A percentile compares a stretch with the other conserved stretches of the same genome.
Evolutionary conservation across 2,797 vertebrate genomes (phyloP).

Genomic region (Champsocephalus esox): DNA sequence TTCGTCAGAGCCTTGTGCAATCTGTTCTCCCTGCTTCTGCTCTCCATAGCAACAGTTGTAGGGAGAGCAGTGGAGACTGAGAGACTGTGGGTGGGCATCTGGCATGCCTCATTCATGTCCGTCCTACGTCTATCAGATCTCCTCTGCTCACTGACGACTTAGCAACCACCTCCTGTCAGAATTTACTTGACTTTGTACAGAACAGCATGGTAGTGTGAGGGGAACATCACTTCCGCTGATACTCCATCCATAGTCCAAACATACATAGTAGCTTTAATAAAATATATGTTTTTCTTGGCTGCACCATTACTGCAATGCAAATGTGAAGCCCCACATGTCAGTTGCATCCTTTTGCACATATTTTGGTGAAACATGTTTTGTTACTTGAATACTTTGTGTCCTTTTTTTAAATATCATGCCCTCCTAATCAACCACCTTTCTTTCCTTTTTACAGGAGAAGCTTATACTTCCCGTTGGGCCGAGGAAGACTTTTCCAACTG

Average conservation of each 20-base stretch:
- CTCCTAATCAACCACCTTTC: constrained; percentile 35
- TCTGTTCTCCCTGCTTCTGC: constrained; percentile 72
- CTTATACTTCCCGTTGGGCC: constrained; percentile 71
- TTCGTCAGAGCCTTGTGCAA: constrained; percentile 78
- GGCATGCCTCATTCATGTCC: constrained; percentile 61
- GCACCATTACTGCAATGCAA: not conserved
- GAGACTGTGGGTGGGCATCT: constrained; percentile 83
- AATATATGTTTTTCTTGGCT: not conserved
- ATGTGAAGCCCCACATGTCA: not conserved
- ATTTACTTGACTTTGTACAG: constrained; percentile 33
- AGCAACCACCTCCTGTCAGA: constrained; percentile 45
- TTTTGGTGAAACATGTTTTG: not conserved
- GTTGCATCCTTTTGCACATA: not conserved
- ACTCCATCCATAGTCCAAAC: not conserved
- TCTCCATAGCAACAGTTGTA: constrained; percentile 83
- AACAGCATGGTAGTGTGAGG: constrained; percentile 22
- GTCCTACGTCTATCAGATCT: constrained; percentile 75
- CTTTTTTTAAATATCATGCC: not conserved
- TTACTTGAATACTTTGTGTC: not conserved
- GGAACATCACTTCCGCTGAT: not conserved
- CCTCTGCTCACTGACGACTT: constrained; percentile 66
- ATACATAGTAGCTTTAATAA: not conserved
- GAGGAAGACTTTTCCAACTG: constrained; percentile 84
- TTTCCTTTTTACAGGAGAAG: constrained; percentile 83
- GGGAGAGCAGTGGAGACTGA: constrained; percentile 77